phyloP scores from a whole-genome alignment of 2,888 invertebrate genomes.

The Sthenelais limicola region DNA sequence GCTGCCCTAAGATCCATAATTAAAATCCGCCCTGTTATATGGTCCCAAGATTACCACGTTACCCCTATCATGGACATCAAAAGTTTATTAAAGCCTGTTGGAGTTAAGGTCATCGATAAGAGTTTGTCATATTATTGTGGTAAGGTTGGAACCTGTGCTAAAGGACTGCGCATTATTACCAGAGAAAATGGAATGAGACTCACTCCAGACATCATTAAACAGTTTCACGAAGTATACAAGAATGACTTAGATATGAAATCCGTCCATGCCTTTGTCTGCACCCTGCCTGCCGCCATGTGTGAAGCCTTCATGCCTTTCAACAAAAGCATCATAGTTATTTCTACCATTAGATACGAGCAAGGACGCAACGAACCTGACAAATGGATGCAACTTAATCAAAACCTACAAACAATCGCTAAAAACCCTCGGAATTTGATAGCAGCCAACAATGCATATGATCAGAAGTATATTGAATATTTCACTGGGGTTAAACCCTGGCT shows the following conservation, averaged over 20 bases:
- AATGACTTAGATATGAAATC: constrained; percentile 49
- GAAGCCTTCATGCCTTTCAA: constrained; percentile 52
- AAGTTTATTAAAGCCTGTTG: constrained; percentile 52
- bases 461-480: constrained; percentile 55
- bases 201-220: constrained; percentile 46
- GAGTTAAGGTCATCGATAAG: constrained; percentile 53
- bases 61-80: constrained; percentile 55
- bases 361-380: constrained; percentile 45
- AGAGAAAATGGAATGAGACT: constrained; percentile 53
- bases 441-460: constrained; percentile 56
- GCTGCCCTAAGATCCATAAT: constrained; percentile 48
- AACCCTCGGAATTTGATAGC: constrained; percentile 48
- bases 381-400: constrained; percentile 47
- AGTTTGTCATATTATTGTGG: constrained; percentile 53
- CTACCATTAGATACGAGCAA: constrained; percentile 54
- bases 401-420: constrained; percentile 42
- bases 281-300: constrained; percentile 54
- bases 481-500: constrained; percentile 51
- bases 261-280: constrained; percentile 53
- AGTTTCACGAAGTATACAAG: constrained; percentile 52
- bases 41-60: constrained; percentile 55
- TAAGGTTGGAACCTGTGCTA: constrained; percentile 52
- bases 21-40: constrained; percentile 49
- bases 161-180: constrained; percentile 51
- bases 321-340: constrained; percentile 53